phyloP scores from a whole-genome alignment of 2,113 vertebrate species.

The Upupa epops region DNA sequence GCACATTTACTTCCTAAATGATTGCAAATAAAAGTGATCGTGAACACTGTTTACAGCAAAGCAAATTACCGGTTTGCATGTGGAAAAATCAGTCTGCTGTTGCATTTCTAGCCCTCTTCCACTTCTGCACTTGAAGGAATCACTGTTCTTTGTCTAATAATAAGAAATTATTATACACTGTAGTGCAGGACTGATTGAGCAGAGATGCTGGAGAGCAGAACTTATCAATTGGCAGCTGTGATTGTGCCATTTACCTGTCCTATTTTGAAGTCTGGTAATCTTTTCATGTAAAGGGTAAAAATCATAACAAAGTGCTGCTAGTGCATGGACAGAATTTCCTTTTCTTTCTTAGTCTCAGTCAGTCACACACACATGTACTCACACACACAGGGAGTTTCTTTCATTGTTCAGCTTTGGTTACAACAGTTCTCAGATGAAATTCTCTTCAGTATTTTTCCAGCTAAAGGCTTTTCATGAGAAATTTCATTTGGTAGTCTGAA shows the following conservation, averaged over 20 bases:
- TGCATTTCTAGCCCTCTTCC: neutral
- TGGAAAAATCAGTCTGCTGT: neutral
- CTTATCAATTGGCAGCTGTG: neutral
- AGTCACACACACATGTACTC: neutral
- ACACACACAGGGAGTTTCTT: neutral
- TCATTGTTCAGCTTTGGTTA: neutral
- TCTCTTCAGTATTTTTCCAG: neutral
- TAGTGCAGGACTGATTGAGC: neutral
- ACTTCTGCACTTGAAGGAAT: neutral
- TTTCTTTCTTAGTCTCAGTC: neutral
- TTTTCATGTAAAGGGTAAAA: neutral
- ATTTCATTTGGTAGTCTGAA: neutral
- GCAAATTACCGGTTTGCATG: neutral
- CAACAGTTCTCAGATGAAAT: neutral
- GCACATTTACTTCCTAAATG: neutral
- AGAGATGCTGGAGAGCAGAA: neutral
- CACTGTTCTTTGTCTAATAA: neutral
- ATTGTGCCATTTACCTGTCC: neutral
- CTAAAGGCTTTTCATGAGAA: neutral
- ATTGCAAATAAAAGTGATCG: slow-evolving; percentile 5
- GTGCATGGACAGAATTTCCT: neutral
- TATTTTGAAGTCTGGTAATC: neutral
- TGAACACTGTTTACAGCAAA: neutral
- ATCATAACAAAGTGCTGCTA: neutral
- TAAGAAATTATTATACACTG: neutral